Conservation (phyloP, 1,140 invertebrate species). For the Bombus turneri region DNA sequence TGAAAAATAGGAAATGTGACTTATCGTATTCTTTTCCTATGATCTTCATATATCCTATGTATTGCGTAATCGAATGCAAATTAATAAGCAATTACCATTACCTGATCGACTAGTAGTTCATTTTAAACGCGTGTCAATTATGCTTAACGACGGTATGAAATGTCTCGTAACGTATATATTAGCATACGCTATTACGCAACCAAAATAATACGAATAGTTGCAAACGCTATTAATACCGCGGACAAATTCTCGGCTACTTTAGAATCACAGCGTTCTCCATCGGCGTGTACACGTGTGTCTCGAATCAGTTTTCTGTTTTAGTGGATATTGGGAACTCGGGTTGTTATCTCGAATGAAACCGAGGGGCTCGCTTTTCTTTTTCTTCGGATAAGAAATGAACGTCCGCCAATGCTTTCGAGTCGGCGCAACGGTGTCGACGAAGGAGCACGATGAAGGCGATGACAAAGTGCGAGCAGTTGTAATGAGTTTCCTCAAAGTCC, state of each 20-base stretch:
- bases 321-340: conserved; percentile 25
- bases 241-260: background rate
- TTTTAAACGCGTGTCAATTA: background rate
- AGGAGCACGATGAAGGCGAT: conserved; percentile 11
- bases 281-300: background rate
- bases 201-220: conserved; percentile 7
- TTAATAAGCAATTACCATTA: background rate
- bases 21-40: background rate
- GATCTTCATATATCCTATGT: background rate
- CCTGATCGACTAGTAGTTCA: background rate
- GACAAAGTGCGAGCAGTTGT: conserved; percentile 55
- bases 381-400: conserved; percentile 39
- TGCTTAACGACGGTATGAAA: background rate
- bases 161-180: background rate
- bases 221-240: conserved; percentile 2
- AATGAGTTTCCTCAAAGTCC: conserved; percentile 48
- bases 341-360: background rate
- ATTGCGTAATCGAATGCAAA: conserved; percentile 16
- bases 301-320: background rate
- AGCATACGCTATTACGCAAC: background rate
- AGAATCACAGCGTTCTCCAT: background rate
- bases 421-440: conserved; percentile 31
- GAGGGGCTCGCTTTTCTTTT: background rate
- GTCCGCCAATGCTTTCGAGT: conserved; percentile 45
- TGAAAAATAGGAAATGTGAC: too few species aligned